A percentile compares a stretch with the other conserved stretches of the same genome.
Evolutionary conservation across 2,888 invertebrate species (phyloP).

Genomic region (Cetonia aurata): DNA sequence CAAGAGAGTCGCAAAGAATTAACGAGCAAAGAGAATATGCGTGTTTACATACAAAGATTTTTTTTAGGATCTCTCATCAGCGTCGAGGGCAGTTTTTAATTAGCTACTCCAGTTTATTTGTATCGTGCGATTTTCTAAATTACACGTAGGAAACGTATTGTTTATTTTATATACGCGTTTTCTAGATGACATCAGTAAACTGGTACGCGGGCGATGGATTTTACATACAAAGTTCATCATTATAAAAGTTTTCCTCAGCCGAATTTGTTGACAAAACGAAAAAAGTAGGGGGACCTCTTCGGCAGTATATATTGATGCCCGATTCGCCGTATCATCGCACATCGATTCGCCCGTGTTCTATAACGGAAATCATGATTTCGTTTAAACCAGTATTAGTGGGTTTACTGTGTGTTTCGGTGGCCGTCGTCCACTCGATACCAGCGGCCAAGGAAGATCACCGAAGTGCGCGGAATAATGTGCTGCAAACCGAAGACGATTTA

Average conservation of each 20-base stretch:
- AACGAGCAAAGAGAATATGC: constrained; percentile 4
- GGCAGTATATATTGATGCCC: constrained; percentile 41
- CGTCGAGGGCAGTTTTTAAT: too few species aligned
- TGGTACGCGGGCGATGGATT: constrained; percentile 29
- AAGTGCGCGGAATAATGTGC: constrained; percentile 67
- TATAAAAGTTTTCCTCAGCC: constrained; percentile 28
- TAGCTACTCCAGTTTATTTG: too few species aligned
- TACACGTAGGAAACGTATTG: not conserved
- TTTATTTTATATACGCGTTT: not conserved
- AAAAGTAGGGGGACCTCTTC: constrained; percentile 44
- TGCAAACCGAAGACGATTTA: constrained; percentile 77
- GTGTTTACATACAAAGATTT: too few species aligned
- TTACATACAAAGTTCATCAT: constrained; percentile 42
- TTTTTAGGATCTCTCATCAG: too few species aligned
- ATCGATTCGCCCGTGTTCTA: constrained; percentile 35
- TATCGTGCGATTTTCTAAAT: too few species aligned
- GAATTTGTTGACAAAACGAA: constrained; percentile 46
- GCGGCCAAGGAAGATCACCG: constrained; percentile 71
- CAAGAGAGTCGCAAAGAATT: constrained; percentile 14
- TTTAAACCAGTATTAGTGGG: constrained; percentile 63
- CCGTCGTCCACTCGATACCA: constrained; percentile 71
- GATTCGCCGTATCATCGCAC: constrained; percentile 44
- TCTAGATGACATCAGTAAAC: constrained; percentile 30
- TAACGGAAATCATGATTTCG: constrained; percentile 58
- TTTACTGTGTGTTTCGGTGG: constrained; percentile 64